Base-by-base conservation (phyloP, 2,888 invertebrate species). In the Disparrhopalites patrizii region DNA sequence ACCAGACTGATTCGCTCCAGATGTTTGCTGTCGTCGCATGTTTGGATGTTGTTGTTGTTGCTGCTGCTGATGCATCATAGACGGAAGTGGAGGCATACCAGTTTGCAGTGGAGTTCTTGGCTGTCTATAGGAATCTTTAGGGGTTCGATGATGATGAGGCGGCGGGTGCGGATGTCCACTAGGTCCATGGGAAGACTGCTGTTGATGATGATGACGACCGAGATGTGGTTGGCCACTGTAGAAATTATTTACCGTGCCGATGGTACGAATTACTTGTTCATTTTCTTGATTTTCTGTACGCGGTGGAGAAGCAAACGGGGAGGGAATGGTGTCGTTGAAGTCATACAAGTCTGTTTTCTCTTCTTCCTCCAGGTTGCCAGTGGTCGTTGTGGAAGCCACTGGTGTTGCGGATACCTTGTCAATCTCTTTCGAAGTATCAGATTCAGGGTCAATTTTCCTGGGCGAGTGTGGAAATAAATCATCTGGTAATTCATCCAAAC, bases 401-500 rank as follows among this genome's bases (percentile, higher is more conserved):
- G 13, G 36, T 13, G 13, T 36, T 7, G 23, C 15, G 5, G 47
- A 47, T n/a, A 51, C 23, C 23, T 54, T 56, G 15, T 56, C 54
- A 25, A 43, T 36, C 27, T 57, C 51, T 3, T 51, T 20, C 30
- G 36, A 56, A 27, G 30, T 25, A 33, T 65, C 60, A 18, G 27
- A 30, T 5, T 56, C 51, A 3, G 69, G 60, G 28, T 72, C 73
- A 62, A 72, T 56, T 62, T 71, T 71, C 36, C 73, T 64, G 7
- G 75, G 75, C 13, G 75, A 75, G 61, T 75, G 75, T 3, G 74
- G 74, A 65, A 74, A 74, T 7, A 74, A 54, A 55, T 74, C 74
- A 25, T 72, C 72, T 0, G 73, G 75, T 10, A 75, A 51, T 61
- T 73, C 73, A 62, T 75, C 75, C 36, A 73, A 30, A 25, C 73